A percentile compares a stretch with the other conserved stretches of the same genome.
Conservation (phyloP, 2,888 invertebrate genomes). For the Leucozona laternaria region DNA sequence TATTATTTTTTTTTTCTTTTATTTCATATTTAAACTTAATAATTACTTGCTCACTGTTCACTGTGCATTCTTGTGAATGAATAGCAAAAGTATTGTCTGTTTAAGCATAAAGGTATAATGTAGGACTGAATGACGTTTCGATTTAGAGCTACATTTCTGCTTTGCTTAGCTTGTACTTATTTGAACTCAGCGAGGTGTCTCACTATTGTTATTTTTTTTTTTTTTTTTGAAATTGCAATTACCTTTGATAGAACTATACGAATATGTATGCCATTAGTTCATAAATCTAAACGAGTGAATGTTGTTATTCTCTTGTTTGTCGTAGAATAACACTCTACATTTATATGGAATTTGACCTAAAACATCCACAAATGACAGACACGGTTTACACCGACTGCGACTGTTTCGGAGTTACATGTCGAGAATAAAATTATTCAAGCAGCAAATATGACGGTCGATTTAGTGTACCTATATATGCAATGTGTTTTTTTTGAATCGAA, state of each 20-base stretch:
- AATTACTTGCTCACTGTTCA: constrained; percentile 15
- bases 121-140: constrained; percentile 21
- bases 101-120: background rate
- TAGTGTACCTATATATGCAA: no score
- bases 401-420: background rate
- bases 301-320: constrained; percentile 66
- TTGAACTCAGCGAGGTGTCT: constrained; percentile 58
- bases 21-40: constrained; percentile 24
- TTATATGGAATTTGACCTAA: constrained; percentile 72
- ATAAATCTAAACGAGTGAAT: constrained; percentile 48
- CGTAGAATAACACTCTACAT: constrained; percentile 61
- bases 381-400: constrained; percentile 28
- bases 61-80: constrained; percentile 56
- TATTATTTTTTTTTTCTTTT: constrained; percentile 15
- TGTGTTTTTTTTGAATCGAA: background rate
- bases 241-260: constrained; percentile 32
- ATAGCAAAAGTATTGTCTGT: constrained; percentile 14
- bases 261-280: constrained; percentile 68
- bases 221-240: constrained; percentile 27
- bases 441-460: background rate
- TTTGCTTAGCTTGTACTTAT: constrained; percentile 9
- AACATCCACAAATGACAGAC: constrained; percentile 63
- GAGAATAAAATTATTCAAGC: constrained; percentile 20
- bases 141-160: background rate
- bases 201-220: constrained; percentile 29